Base-by-base conservation (phyloP, 2,888 invertebrate genomes). In the Hesperia comma region DNA sequence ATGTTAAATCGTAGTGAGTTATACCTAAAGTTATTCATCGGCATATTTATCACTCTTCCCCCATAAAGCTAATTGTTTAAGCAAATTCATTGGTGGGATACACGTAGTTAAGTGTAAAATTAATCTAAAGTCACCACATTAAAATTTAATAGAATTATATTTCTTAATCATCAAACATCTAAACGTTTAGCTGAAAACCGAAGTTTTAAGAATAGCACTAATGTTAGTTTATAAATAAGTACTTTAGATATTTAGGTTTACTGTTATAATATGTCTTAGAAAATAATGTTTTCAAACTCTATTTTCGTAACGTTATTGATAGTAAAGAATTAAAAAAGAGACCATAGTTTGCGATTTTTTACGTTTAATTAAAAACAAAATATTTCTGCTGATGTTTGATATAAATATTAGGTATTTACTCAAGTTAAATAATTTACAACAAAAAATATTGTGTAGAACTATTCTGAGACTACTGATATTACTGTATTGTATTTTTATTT, bases 211-310 rank as follows among this genome's bases (percentile, higher is more conserved):
- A 49, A 56, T 46, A 37, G 77, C 80, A 79, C 78, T 70, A 77
- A 75, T 79, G 81, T 78, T 81, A 75, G 67, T 61, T 67, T 33
- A 55, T 55, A 43, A 15, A 33, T 55, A 46, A 17, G 54, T 54
- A 43, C 15, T 46, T 40, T 54, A 62, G 37, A 62, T 37, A 63
- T 6, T 21, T 62, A 55, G 53, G 17, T 21, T 37, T 55, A 62
- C 10, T 14, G 40, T n/a, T 53, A 53, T 41, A 43, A 12, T 55
- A 62, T 46, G 21, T 15, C 33, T 49, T 40, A 51, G 40, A 53
- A 53, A 14, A 7, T 53, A 53, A 61, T 32, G 49, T 21, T 67
- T 43, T 19, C 49, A 32, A 37, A 46, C 53, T 68, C 62, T 46
- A 62, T 61, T 68, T 43, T 56, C 51, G 58, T 53, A 64, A 64